Percentiles rank a stretch among this genome's conserved stretches.
Conservation (phyloP, 2,113 vertebrate genomes). For the Aegithalos caudatus region DNA sequence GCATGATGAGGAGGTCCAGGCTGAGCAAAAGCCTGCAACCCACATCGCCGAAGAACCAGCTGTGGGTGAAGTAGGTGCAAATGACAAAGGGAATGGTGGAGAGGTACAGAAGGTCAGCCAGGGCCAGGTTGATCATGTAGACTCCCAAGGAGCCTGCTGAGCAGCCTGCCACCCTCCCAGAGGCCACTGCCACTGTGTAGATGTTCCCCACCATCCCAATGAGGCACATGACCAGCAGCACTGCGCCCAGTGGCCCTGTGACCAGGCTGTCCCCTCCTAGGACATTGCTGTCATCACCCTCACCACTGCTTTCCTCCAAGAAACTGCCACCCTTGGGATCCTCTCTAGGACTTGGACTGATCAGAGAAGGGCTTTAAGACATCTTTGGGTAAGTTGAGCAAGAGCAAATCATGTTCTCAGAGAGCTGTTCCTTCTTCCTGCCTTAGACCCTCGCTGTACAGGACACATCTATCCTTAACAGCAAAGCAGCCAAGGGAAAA, state of each 20-base stretch:
- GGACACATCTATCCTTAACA: neutral
- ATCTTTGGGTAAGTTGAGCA: neutral
- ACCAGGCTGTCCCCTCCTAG: conserved; percentile 61
- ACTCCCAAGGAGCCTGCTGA: conserved; percentile 79
- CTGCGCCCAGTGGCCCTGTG: conserved; percentile 70
- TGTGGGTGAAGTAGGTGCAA: conserved; percentile 79
- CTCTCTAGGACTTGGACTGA: neutral
- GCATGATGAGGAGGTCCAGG: conserved; percentile 88
- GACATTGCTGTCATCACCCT: neutral
- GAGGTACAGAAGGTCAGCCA: conserved; percentile 87
- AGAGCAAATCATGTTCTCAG: neutral
- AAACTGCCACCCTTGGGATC: neutral
- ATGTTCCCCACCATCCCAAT: conserved; percentile 78
- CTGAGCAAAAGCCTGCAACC: conserved; percentile 84
- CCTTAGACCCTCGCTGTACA: neutral
- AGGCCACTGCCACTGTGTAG: conserved; percentile 77
- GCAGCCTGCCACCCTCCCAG: conserved; percentile 62
- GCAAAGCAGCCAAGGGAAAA: neutral
- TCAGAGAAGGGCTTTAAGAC: neutral
- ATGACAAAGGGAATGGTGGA: conserved; percentile 88
- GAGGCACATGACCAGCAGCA: conserved; percentile 78
- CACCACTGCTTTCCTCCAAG: neutral
- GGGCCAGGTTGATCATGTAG: conserved; percentile 81
- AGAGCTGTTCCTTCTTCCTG: neutral
- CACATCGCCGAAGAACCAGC: conserved; percentile 85